Conservation (phyloP, 1,140 invertebrate genomes). For the Drosophila nannoptera region DNA sequence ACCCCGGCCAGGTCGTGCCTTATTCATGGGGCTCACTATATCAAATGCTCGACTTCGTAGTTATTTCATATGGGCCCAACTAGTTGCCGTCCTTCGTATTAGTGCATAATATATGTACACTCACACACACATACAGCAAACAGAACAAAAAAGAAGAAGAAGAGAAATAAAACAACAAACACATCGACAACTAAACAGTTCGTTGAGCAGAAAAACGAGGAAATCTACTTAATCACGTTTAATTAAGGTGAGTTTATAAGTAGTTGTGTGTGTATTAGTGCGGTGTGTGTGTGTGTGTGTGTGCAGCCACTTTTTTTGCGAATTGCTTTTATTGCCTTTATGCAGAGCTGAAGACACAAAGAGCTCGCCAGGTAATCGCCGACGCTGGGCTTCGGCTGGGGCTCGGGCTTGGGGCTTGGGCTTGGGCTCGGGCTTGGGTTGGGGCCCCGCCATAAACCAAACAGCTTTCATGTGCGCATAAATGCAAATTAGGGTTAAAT, state of each 20-base stretch:
- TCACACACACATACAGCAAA: constrained; percentile 9
- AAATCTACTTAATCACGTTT: constrained; percentile 78
- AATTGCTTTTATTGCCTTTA: constrained; percentile 72
- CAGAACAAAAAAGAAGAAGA: constrained; percentile 10
- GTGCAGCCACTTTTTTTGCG: constrained; percentile 51
- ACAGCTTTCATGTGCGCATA: constrained; percentile 55
- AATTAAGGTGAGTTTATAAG: constrained; percentile 78
- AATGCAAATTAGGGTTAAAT: constrained; percentile 77
- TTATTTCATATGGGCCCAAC: constrained; percentile 21
- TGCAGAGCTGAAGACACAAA: constrained; percentile 62
- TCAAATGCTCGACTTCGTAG: background rate
- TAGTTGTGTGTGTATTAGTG: constrained; percentile 46
- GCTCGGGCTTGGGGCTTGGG: constrained; percentile 20
- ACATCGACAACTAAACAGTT: constrained; percentile 74
- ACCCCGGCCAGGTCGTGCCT: background rate
- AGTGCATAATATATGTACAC: constrained; percentile 54
- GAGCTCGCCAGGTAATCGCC: constrained; percentile 39
- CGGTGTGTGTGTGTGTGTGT: constrained; percentile 32
- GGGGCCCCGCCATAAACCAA: constrained; percentile 38
- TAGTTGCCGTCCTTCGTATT: constrained; percentile 1
- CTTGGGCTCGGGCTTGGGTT: background rate
- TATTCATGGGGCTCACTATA: background rate
- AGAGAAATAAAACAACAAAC: constrained; percentile 25
- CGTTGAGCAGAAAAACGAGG: constrained; percentile 75
- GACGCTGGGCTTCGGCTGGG: constrained; percentile 16